These are phyloP conservation scores for Sogatella furcifera DNA, from an alignment of 1,140 invertebrate genomes.

Conservation along the genomic window DNA sequence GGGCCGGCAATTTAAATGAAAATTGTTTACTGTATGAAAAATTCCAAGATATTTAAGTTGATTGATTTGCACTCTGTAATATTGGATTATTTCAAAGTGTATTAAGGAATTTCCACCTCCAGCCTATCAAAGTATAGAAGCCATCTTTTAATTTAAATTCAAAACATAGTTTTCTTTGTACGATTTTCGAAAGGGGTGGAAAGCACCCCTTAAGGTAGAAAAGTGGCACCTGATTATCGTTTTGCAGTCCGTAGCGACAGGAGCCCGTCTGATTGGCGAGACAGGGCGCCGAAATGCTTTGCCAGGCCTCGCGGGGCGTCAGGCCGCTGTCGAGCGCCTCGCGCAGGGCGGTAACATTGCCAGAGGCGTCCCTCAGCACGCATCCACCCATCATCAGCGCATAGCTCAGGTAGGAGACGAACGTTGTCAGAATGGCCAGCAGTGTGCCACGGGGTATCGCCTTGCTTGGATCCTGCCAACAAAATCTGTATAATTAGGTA, in stretches of 20 bases:
- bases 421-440: constrained; percentile 42
- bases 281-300: background rate
- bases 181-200: no score
- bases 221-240: constrained; percentile 37
- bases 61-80: no score
- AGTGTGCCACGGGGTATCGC: constrained; percentile 50
- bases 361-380: constrained; percentile 34
- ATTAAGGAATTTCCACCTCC: no score
- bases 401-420: constrained; percentile 40
- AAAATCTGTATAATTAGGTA: no score
- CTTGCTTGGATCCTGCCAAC: constrained; percentile 29
- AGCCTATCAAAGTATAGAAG: no score
- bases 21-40: no score
- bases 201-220: no score
- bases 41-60: no score
- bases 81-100: no score
- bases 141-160: no score
- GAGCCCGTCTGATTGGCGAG: constrained; percentile 22
- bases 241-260: constrained; percentile 35
- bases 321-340: constrained; percentile 7
- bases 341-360: constrained; percentile 26
- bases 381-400: constrained; percentile 38
- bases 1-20: no score
- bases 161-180: no score
- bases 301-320: background rate